Evolutionary conservation across 2,797 vertebrate genomes (phyloP).

Genomic region (Xerus rutilus): DNA sequence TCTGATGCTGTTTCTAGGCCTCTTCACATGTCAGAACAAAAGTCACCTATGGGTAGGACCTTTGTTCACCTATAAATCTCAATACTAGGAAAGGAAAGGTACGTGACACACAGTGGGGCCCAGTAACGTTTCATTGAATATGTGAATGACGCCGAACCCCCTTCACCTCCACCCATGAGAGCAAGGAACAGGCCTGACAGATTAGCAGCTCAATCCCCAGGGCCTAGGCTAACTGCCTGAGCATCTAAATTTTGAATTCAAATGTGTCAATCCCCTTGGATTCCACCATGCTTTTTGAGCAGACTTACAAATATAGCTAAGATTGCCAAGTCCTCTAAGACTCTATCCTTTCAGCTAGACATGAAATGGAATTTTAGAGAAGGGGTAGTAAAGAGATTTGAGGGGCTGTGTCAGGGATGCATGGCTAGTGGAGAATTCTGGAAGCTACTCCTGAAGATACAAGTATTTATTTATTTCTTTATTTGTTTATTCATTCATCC

Average conservation of each 20-base stretch:
- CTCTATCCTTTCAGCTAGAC: not conserved
- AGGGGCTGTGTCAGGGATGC: not conserved
- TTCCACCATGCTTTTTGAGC: not conserved
- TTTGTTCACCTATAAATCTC: not conserved
- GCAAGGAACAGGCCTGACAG: not conserved
- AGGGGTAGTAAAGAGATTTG: not conserved
- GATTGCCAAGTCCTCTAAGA: not conserved
- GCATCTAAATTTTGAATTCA: not conserved
- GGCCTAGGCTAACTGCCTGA: not conserved
- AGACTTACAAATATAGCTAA: not conserved
- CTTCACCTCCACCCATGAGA: not conserved
- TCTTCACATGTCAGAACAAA: not conserved
- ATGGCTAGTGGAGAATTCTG: not conserved
- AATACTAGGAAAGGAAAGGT: too few relatives aligned
- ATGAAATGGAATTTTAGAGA: not conserved
- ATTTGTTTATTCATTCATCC: too few relatives aligned
- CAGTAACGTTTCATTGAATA: accelerated
- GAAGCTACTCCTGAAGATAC: not conserved
- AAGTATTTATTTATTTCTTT: too few relatives aligned
- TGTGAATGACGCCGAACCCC: not conserved
- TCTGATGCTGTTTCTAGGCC: too few relatives aligned
- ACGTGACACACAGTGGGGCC: not conserved
- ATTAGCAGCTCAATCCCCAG: not conserved
- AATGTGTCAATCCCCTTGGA: not conserved
- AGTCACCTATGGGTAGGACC: not conserved